Evolutionary conservation across 1,140 invertebrate species (phyloP).

Genomic region (Onthophagus taurus): DNA sequence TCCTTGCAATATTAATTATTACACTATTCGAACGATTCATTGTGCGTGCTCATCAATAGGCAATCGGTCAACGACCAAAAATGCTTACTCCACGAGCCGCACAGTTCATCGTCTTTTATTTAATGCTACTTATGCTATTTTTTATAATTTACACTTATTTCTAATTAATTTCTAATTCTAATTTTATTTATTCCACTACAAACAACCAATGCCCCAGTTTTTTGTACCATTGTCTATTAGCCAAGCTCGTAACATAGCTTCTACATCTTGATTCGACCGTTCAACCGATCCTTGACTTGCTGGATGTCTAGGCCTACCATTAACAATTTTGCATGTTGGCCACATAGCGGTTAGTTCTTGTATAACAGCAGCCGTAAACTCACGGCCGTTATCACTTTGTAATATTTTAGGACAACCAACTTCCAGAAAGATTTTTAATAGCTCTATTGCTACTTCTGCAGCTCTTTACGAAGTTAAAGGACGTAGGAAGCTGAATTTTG

Average conservation of each 20-base stretch:
- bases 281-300: conserved; percentile 18
- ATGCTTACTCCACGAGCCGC: too few relatives aligned
- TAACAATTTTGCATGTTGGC: conserved; percentile 23
- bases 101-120: too few relatives aligned
- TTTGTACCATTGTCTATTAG: conserved; percentile 20
- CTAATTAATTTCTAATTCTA: too few relatives aligned
- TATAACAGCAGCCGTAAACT: conserved; percentile 33
- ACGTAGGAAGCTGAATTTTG: conserved; percentile 31
- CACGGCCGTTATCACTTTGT: conserved; percentile 31
- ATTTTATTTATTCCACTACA: too few relatives aligned
- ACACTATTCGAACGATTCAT: too few relatives aligned
- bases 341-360: conserved; percentile 27
- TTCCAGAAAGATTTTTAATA: conserved; percentile 12
- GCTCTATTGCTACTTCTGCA: conserved; percentile 14
- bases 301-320: conserved; percentile 26
- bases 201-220: conserved; percentile 19
- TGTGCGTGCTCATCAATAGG: too few relatives aligned
- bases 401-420: conserved; percentile 29
- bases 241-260: conserved; percentile 22
- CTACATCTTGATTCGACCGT: conserved; percentile 23
- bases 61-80: too few relatives aligned
- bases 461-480: conserved; percentile 29
- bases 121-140: too few relatives aligned
- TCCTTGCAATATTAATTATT: too few relatives aligned
- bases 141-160: too few relatives aligned